Conservation (phyloP, 2,113 vertebrate genomes). For the Hemicordylus capensis region DNA sequence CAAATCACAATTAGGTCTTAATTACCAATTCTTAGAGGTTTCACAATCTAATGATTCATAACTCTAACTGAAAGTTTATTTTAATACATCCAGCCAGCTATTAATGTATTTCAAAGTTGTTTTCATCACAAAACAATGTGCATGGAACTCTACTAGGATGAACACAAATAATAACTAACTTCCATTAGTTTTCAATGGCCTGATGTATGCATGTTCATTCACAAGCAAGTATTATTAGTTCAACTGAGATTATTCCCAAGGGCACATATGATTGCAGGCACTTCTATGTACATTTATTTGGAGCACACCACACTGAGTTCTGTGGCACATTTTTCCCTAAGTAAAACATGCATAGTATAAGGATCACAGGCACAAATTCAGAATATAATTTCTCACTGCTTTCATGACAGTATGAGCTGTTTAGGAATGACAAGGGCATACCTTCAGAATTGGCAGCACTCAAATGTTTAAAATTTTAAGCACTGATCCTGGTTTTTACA, state of each 20-base stretch:
- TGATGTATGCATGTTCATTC: not conserved
- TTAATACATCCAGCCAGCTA: not conserved
- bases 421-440: slow-evolving; percentile 22
- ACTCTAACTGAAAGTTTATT: slow-evolving; percentile 30
- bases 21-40: slow-evolving; percentile 44
- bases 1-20: slow-evolving; percentile 36
- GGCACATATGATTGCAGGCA: not conserved
- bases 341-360: not conserved
- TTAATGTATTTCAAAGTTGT: slow-evolving; percentile 10
- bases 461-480: slow-evolving; percentile 11
- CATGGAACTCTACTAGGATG: slow-evolving; percentile 22
- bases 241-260: not conserved
- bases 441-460: slow-evolving; percentile 37
- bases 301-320: not conserved
- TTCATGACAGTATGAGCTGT: not conserved
- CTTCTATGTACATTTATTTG: not conserved
- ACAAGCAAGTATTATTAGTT: not conserved
- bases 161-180: slow-evolving; percentile 26
- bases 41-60: slow-evolving; percentile 39
- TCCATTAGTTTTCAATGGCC: not conserved
- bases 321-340: not conserved
- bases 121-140: not conserved
- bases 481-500: slow-evolving; percentile 13
- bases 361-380: not conserved
- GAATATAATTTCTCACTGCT: not conserved